These are phyloP conservation scores for Drosophila atroscutellata DNA, from an alignment of 2,888 invertebrate species.

Conservation along the genomic window DNA sequence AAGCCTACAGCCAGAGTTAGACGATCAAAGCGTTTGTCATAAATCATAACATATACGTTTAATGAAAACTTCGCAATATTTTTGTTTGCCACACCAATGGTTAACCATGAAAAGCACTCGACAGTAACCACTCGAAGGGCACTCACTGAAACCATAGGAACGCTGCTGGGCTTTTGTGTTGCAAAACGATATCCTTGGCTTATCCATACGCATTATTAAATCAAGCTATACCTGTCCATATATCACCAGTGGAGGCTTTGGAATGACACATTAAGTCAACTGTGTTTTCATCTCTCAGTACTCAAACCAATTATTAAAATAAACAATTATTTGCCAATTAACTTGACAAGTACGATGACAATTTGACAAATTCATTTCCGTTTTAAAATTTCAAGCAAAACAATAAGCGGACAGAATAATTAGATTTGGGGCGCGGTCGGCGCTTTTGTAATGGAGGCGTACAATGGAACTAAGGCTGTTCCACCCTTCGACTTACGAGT, in stretches of 20 bases:
- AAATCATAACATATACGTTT: slow-evolving; percentile 14
- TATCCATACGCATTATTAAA: neutral
- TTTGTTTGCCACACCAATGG: neutral
- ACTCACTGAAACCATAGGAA: neutral
- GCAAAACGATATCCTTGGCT: neutral
- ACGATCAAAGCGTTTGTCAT: neutral
- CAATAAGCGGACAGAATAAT: slow-evolving; percentile 30
- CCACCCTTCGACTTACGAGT: slow-evolving; percentile 26
- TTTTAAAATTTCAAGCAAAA: slow-evolving; percentile 26
- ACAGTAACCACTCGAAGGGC: neutral
- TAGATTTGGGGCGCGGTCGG: slow-evolving; percentile 11
- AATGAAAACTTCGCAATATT: slow-evolving; percentile 4
- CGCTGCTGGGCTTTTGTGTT: too few species aligned
- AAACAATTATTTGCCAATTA: slow-evolving; percentile 46
- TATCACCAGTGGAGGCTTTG: neutral
- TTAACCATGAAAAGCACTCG: neutral
- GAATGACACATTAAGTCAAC: neutral
- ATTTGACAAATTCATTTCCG: slow-evolving; percentile 75
- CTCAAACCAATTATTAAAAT: slow-evolving; percentile 22
- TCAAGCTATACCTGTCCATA: too few species aligned
- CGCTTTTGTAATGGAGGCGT: slow-evolving; percentile 17
- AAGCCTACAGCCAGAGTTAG: neutral
- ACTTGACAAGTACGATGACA: slow-evolving; percentile 41
- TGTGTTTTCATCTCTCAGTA: slow-evolving; percentile 14
- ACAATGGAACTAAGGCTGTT: slow-evolving; percentile 38